Evolutionary conservation across 2,888 invertebrate genomes (phyloP).

Genomic region (Protophormia terraenovae): DNA sequence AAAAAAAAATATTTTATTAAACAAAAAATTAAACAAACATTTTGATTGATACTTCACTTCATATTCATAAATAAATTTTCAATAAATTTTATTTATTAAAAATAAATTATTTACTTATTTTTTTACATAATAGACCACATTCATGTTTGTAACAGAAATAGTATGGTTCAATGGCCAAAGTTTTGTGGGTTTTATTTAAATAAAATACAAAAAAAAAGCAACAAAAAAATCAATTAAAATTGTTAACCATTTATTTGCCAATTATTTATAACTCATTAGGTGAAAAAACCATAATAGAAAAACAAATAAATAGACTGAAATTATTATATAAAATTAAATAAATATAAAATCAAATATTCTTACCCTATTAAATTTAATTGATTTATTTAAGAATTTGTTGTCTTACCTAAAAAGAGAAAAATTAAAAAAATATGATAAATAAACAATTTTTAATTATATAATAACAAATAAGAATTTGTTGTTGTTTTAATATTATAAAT

Average conservation of each 20-base stretch:
- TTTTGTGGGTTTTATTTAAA: background rate
- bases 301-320: background rate
- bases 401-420: conserved; percentile 32
- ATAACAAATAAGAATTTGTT: too few relatives aligned
- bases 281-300: background rate
- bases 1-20: too few relatives aligned
- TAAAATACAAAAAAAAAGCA: too few relatives aligned
- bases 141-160: too few relatives aligned
- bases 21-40: too few relatives aligned
- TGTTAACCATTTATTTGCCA: background rate
- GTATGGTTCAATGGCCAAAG: conserved; percentile 14
- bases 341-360: conserved; percentile 7
- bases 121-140: background rate
- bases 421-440: background rate
- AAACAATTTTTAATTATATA: background rate
- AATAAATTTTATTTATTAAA: too few relatives aligned
- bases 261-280: background rate
- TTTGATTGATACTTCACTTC: too few relatives aligned
- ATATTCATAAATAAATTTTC: too few relatives aligned
- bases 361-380: conserved; percentile 21
- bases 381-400: conserved; percentile 1
- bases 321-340: background rate
- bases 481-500: too few relatives aligned
- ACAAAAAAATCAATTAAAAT: background rate
- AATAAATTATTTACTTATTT: too few relatives aligned